Percentiles rank a stretch among this genome's conserved stretches.
phyloP scores from a whole-genome alignment of 2,888 invertebrate species.

The Strigamia transsilvanica region DNA sequence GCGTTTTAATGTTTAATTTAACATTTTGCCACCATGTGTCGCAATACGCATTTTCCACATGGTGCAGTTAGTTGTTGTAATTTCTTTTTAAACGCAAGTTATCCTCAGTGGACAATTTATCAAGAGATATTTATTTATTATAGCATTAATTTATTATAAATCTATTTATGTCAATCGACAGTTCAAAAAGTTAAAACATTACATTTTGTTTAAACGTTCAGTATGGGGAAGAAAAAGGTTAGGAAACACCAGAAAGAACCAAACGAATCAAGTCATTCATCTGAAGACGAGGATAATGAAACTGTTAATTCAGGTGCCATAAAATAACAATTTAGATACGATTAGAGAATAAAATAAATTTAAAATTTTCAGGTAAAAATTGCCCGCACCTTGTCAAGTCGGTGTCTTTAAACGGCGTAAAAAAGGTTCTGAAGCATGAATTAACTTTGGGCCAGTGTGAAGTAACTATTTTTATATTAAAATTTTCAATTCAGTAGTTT shows the following conservation, averaged over 20 bases:
- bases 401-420: slow-evolving; percentile 72
- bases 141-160: not conserved
- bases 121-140: not conserved
- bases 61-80: not conserved
- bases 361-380: slow-evolving; percentile 51
- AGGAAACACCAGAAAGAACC: slow-evolving; percentile 54
- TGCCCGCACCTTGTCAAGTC: slow-evolving; percentile 70
- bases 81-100: not conserved
- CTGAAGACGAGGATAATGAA: slow-evolving; percentile 51
- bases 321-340: not conserved
- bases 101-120: not conserved
- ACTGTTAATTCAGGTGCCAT: not conserved
- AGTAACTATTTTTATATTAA: slow-evolving; percentile 21
- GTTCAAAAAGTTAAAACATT: not conserved
- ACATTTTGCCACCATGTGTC: too few relatives aligned
- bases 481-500: not conserved
- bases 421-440: slow-evolving; percentile 69
- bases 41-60: not conserved
- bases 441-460: slow-evolving; percentile 70
- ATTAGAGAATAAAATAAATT: not conserved
- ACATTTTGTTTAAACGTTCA: not conserved
- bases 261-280: slow-evolving; percentile 51
- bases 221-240: slow-evolving; percentile 51
- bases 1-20: too few relatives aligned
- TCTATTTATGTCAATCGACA: not conserved